A percentile compares a stretch with the other conserved stretches of the same genome.
Evolutionary conservation across 2,888 invertebrate genomes (phyloP).

Genomic region (Macrosoma leucophasiata): DNA sequence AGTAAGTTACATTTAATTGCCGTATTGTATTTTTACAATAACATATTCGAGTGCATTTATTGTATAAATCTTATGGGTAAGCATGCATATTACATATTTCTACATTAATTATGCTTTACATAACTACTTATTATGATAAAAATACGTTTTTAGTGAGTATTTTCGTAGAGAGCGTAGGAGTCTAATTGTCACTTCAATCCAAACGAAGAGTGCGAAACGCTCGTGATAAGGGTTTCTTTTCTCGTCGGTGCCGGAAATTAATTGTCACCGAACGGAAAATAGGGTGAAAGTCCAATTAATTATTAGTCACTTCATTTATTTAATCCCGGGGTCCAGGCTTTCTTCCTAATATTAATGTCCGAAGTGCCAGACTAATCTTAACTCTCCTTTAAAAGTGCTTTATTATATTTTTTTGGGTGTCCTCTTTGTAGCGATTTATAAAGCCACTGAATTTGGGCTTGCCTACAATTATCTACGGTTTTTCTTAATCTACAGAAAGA

Average conservation of each 20-base stretch:
- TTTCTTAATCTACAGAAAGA: conserved; percentile 13
- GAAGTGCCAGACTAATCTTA: conserved; percentile 55
- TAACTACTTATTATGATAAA: no score
- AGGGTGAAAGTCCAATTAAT: conserved; percentile 75
- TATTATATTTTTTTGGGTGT: conserved; percentile 23
- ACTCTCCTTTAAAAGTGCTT: conserved; percentile 38
- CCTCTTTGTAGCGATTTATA: conserved; percentile 31
- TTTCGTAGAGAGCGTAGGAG: conserved; percentile 30
- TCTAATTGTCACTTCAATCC: conserved; percentile 58
- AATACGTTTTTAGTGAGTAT: conserved; percentile 13
- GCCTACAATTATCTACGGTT: conserved; percentile 32
- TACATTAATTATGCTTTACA: no score
- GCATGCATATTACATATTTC: no score
- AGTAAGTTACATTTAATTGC: no score
- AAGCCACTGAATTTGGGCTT: conserved; percentile 11
- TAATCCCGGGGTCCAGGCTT: conserved; percentile 60
- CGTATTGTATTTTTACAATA: no score
- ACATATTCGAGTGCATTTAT: no score
- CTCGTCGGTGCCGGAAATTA: conserved; percentile 68
- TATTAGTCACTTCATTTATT: conserved; percentile 75
- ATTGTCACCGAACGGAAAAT: conserved; percentile 75
- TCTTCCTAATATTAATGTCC: conserved; percentile 66
- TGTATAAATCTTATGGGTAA: no score
- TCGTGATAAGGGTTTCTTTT: conserved; percentile 73
- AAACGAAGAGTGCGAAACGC: conserved; percentile 57